Evolutionary conservation across 2,113 vertebrate species (phyloP).

Genomic region (Cheirogaleus medius): DNA sequence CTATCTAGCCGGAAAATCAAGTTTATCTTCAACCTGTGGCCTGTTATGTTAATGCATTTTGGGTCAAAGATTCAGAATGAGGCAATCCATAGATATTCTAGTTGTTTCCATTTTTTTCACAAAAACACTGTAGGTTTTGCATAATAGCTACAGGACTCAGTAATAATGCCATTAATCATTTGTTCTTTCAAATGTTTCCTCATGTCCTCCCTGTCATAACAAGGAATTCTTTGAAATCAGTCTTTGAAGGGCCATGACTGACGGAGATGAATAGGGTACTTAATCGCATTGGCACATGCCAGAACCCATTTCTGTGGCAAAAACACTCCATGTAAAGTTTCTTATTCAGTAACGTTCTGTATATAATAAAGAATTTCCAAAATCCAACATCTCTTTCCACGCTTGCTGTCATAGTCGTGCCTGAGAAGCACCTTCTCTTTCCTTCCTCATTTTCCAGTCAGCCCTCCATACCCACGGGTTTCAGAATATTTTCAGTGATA

Average conservation of each 20-base stretch:
- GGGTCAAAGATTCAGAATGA: conserved; percentile 19
- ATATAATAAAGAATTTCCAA: not conserved
- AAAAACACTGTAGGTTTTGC: conserved; percentile 30
- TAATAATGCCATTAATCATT: conserved; percentile 64
- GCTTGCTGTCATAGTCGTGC: not conserved
- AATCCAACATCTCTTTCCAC: not conserved
- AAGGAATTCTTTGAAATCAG: conserved; percentile 55
- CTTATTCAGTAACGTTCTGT: not conserved
- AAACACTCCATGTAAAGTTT: not conserved
- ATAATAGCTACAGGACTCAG: conserved; percentile 29
- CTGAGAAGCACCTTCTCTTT: not conserved
- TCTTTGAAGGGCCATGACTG: conserved; percentile 46
- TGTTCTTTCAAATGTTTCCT: conserved; percentile 67
- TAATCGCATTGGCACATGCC: conserved; percentile 17
- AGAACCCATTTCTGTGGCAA: conserved; percentile 28
- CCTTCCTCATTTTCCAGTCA: not conserved
- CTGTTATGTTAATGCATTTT: not conserved
- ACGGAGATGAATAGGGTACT: conserved; percentile 61
- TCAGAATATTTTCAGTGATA: not conserved
- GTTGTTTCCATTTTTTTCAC: not conserved
- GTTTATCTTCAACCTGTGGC: not conserved
- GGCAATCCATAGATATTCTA: not conserved
- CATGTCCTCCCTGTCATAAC: conserved; percentile 40
- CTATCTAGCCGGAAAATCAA: not conserved
- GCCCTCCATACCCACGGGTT: not conserved